phyloP scores from a whole-genome alignment of 2,888 invertebrate genomes.

The Synergus itoensis region DNA sequence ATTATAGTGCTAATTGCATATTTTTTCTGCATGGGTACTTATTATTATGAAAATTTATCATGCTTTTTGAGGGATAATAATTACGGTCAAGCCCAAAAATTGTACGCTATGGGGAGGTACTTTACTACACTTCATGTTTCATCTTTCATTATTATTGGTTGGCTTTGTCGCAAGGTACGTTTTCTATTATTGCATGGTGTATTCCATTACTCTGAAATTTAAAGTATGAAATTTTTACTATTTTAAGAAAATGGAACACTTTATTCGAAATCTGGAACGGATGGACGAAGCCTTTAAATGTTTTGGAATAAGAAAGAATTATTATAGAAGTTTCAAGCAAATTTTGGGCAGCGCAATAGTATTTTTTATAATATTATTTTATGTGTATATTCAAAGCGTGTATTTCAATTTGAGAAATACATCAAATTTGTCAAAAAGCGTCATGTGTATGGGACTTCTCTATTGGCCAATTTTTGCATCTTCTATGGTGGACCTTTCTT shows the following conservation, averaged over 20 bases:
- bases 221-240: no score
- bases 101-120: background rate
- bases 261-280: no score
- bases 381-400: background rate
- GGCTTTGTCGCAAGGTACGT: no score
- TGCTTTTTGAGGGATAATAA: background rate
- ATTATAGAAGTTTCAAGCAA: no score
- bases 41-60: background rate
- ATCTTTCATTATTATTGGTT: no score
- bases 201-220: no score
- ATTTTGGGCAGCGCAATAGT: background rate
- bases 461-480: background rate
- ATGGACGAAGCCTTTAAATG: no score
- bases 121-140: no score
- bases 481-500: background rate
- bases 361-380: background rate
- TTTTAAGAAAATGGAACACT: no score
- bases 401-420: background rate
- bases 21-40: background rate
- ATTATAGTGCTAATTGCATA: background rate
- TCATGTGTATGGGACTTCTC: background rate
- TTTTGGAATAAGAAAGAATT: no score
- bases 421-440: background rate
- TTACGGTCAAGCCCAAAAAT: background rate
- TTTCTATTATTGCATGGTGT: no score